Percentiles rank a stretch among this genome's conserved stretches.
phyloP scores from a whole-genome alignment of 1,140 invertebrate genomes.

The Atta cephalotes region DNA sequence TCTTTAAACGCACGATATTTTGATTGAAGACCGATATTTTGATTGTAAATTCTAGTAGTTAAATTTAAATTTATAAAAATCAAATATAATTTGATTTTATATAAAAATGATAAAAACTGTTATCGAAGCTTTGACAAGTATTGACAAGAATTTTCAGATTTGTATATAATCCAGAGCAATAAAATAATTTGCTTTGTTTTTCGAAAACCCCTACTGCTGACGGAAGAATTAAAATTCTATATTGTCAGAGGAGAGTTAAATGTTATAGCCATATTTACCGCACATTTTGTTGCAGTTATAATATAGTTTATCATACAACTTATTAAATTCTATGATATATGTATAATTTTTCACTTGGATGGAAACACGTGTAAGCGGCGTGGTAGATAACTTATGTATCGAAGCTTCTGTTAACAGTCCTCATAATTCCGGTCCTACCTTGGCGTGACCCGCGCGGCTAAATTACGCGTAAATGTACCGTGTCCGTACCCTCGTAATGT shows the following conservation, averaged over 20 bases:
- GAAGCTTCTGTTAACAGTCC: slow-evolving; percentile 47
- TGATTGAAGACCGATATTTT: too few relatives aligned
- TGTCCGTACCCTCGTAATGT: slow-evolving; percentile 37
- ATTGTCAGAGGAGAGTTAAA: not conserved
- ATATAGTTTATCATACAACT: not conserved
- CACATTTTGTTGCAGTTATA: not conserved
- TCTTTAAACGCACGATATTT: too few relatives aligned
- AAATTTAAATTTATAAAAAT: not conserved
- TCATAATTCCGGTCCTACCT: slow-evolving; percentile 41
- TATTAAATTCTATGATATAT: not conserved
- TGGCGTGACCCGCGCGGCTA: slow-evolving; percentile 29
- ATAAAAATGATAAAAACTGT: too few relatives aligned
- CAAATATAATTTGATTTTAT: too few relatives aligned
- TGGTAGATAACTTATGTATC: slow-evolving; percentile 8
- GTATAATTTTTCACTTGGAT: slow-evolving; percentile 33
- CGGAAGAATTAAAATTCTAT: too few relatives aligned
- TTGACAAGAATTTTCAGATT: too few relatives aligned
- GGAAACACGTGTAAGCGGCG: slow-evolving; percentile 31
- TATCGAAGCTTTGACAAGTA: too few relatives aligned
- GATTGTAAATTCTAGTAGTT: too few relatives aligned
- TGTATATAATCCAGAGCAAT: too few relatives aligned
- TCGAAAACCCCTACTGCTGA: too few relatives aligned
- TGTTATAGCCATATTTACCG: not conserved
- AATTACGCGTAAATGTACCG: slow-evolving; percentile 60
- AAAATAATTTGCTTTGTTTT: too few relatives aligned